These are phyloP conservation scores for Stomatorhinus walkeri DNA, from an alignment of 2,797 vertebrate genomes.

Conservation along the genomic window DNA sequence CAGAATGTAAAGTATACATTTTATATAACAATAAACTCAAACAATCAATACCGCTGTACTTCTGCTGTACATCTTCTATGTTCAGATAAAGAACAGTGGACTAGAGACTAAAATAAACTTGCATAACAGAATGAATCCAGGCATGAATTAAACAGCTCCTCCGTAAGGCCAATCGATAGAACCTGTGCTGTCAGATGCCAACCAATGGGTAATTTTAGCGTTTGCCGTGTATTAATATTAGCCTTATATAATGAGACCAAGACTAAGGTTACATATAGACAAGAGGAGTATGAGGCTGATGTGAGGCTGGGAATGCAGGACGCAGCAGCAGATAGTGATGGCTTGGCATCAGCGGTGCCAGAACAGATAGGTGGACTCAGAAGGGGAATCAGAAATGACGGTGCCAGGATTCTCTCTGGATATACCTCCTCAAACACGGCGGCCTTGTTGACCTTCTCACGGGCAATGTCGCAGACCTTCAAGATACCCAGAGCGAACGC, in stretches of 20 bases:
- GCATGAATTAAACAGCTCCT: background rate
- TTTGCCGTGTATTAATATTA: background rate
- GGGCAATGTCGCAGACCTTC: constrained; percentile 95
- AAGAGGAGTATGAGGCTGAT: background rate
- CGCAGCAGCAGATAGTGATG: background rate
- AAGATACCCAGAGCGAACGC: constrained; percentile 92
- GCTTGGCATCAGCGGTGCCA: background rate
- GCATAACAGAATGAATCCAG: background rate
- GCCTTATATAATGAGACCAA: background rate
- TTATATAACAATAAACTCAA: background rate
- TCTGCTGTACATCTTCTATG: background rate
- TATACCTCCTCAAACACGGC: constrained; percentile 96
- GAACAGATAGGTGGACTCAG: too few species aligned
- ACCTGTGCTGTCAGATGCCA: background rate
- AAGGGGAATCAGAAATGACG: background rate
- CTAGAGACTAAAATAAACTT: background rate
- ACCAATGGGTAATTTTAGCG: background rate
- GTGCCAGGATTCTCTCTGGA: background rate
- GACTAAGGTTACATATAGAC: background rate
- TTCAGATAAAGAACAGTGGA: background rate
- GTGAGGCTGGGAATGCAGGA: background rate
- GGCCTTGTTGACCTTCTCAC: constrained; percentile 98
- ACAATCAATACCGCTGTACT: background rate
- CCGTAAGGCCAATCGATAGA: background rate
- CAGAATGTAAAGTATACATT: background rate